Evolutionary conservation across 2,113 vertebrate species (phyloP).

Genomic region (Burhinus bistriatus): DNA sequence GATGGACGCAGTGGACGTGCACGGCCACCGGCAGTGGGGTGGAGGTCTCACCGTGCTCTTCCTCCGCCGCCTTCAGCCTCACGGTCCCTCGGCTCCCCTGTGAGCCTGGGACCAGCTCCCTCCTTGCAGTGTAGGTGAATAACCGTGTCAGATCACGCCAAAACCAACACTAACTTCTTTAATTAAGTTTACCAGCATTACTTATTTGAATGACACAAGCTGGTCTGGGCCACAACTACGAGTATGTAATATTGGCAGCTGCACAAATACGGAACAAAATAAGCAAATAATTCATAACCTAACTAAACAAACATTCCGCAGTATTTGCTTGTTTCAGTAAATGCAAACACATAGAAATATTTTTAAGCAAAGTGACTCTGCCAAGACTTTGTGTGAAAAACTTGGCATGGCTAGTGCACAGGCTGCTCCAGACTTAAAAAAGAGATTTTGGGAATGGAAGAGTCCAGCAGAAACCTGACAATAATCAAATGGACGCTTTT

Average conservation of each 20-base stretch:
- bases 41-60: accelerated
- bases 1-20: accelerated
- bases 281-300: not conserved
- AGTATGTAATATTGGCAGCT: not conserved
- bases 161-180: not conserved
- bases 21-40: accelerated
- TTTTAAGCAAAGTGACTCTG: not conserved
- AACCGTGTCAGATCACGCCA: not conserved
- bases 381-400: not conserved
- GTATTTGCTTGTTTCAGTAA: not conserved
- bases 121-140: not conserved
- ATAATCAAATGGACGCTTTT: not conserved
- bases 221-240: not conserved
- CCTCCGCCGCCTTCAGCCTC: not conserved
- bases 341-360: not conserved
- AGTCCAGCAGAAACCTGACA: not conserved
- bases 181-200: not conserved
- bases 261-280: not conserved
- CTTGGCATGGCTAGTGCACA: not conserved
- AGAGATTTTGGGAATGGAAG: not conserved
- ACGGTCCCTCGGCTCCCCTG: not conserved
- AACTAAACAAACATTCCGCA: not conserved
- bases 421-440: not conserved
- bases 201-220: not conserved
- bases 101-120: not conserved